phyloP scores from a whole-genome alignment of 2,888 invertebrate genomes.

The Scrobipalpa costella region DNA sequence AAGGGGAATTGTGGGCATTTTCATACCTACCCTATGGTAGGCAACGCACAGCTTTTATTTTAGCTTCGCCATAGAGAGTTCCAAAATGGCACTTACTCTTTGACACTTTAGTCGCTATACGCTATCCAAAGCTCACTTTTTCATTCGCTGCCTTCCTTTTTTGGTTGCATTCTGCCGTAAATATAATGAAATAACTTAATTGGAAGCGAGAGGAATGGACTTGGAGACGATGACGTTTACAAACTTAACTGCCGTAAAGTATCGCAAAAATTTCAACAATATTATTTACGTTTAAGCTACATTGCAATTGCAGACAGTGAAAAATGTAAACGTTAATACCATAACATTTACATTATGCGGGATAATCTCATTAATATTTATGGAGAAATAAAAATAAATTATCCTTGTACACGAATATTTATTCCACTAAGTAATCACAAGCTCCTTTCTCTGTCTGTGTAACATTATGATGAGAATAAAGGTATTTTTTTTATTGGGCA shows the following conservation, averaged over 20 bases:
- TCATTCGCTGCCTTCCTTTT: not conserved
- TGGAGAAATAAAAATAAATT: conserved; percentile 57
- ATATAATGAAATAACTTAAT: too few relatives aligned
- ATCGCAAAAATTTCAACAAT: conserved; percentile 9
- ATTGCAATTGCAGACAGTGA: conserved; percentile 33
- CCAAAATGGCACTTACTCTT: conserved; percentile 11
- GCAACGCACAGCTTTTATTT: conserved; percentile 1
- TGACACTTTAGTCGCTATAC: not conserved
- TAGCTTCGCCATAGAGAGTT: not conserved
- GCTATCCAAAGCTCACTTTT: not conserved
- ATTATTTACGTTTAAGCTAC: conserved; percentile 22
- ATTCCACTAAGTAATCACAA: conserved; percentile 36
- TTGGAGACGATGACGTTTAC: not conserved
- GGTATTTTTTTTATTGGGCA: conserved; percentile 22
- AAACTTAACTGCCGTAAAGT: conserved; percentile 3
- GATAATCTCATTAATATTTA: conserved; percentile 60
- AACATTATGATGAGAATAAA: conserved; percentile 25
- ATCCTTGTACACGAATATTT: conserved; percentile 43
- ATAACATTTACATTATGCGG: conserved; percentile 53
- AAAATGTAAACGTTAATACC: conserved; percentile 37
- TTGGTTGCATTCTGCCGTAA: not conserved
- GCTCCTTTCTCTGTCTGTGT: conserved; percentile 27
- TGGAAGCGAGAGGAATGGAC: not conserved
- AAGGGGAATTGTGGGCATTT: not conserved
- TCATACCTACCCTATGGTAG: not conserved